Evolutionary conservation across 2,113 vertebrate genomes (phyloP), one percentile per base, ranked within the genome.

Genomic region (Hippocampus barbouri): DNA sequence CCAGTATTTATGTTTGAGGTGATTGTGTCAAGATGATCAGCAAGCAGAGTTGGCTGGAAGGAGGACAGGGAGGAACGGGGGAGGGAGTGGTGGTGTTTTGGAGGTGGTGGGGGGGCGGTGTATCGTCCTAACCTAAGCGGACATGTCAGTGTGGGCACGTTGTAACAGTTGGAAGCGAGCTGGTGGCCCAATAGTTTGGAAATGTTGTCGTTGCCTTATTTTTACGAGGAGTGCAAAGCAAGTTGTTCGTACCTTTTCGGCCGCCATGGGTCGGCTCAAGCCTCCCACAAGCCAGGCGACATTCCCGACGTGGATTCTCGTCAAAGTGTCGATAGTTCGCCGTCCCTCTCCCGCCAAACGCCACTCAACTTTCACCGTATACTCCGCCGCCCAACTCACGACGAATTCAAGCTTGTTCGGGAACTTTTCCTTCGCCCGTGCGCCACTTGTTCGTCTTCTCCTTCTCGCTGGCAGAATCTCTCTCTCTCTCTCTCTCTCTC

Each of bases 231-330:
- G 53, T 11, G 21, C 3, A 56, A 15, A 23, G n/a, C 21, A 61
- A 61, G 27, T 61, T 61, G n/a, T 66, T 27, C 43, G 12, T 66
- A 66, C 64, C 64, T 66, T 66, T 47, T 61, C 59, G 2, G 27
- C 59, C 27, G 59, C 59, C 23, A 16, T 23, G 23, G 56, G 5
- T 27, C 16, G 15, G 12, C 43, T 66, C 64, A 66, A 47, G n/a
- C 14, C 41, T 47, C 64, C 41, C 41, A 27, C 41, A 23, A 45
- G 64, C 64, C n/a, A 47, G 23, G 23, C 64, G 23, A 66, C 64
- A 66, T 66, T 66, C 64, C 64, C 64, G 14, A 21, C 8, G 41
- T 27, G 61, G 34, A 41, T 40, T 40, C 18, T 63, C 38, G 30
- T 40, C 9, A 15, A 66, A 66, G 12, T 45, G 41, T 66, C 63